A percentile compares a stretch with the other conserved stretches of the same genome.
These are phyloP conservation scores for Geococcyx californianus DNA, from an alignment of 2,113 vertebrate species.

Conservation along the genomic window DNA sequence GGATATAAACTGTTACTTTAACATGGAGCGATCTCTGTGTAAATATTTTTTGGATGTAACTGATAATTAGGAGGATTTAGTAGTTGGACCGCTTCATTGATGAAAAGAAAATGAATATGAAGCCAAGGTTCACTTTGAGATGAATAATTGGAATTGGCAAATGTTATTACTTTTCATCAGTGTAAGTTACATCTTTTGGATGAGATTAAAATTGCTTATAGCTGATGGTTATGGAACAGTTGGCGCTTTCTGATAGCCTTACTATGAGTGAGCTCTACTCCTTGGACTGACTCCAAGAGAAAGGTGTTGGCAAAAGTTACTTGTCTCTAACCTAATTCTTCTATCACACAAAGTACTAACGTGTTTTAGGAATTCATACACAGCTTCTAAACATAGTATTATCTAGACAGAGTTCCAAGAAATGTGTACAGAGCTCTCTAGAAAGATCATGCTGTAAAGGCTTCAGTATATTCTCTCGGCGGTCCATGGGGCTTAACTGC, in stretches of 20 bases:
- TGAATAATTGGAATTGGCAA: not conserved
- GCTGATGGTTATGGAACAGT: not conserved
- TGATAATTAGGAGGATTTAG: not conserved
- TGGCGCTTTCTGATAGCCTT: not conserved
- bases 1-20: not conserved
- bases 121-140: not conserved
- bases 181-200: not conserved
- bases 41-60: not conserved
- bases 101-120: slow-evolving; percentile 14
- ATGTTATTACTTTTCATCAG: not conserved
- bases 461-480: not conserved
- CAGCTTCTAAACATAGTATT: not conserved
- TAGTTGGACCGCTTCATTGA: not conserved
- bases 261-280: not conserved
- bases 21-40: not conserved
- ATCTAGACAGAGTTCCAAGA: not conserved
- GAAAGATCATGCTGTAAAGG: not conserved
- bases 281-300: not conserved
- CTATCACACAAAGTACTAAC: not conserved
- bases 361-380: not conserved
- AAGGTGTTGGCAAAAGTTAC: not conserved
- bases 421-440: not conserved
- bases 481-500: not conserved
- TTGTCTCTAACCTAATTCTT: not conserved
- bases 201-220: not conserved